These are phyloP conservation scores for Tethea ocularis DNA, from an alignment of 2,888 invertebrate genomes.

Conservation along the genomic window DNA sequence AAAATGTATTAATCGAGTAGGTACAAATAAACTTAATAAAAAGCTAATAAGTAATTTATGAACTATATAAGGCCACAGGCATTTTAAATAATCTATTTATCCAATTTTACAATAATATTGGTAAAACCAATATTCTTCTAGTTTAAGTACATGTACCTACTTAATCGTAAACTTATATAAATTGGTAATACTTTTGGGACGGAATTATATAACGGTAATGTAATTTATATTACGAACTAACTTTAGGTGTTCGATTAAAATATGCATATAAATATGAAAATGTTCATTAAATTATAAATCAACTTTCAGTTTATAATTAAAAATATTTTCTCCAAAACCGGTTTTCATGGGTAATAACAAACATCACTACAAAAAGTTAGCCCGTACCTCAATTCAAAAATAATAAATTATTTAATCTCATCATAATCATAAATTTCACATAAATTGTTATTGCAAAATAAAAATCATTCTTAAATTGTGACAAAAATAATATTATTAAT, in stretches of 20 bases:
- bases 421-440: constrained; percentile 28
- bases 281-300: no score
- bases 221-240: neutral
- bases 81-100: neutral
- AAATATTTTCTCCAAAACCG: neutral
- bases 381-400: constrained; percentile 23
- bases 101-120: neutral
- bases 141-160: neutral
- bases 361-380: constrained; percentile 16
- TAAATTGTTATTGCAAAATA: constrained; percentile 14
- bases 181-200: constrained; percentile 75
- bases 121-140: neutral
- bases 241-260: neutral
- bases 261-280: no score
- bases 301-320: no score
- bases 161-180: constrained; percentile 34
- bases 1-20: constrained; percentile 14
- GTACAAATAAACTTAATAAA: constrained; percentile 12
- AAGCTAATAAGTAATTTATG: constrained; percentile 23
- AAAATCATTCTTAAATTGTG: constrained; percentile 38
- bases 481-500: constrained; percentile 35
- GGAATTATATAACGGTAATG: constrained; percentile 57
- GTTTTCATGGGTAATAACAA: neutral
- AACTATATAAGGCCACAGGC: constrained; percentile 11
- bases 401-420: constrained; percentile 36